Evolutionary conservation across 2,888 invertebrate species (phyloP), one percentile per base, ranked within the genome.

Genomic region (Prionchulus punctatus): DNA sequence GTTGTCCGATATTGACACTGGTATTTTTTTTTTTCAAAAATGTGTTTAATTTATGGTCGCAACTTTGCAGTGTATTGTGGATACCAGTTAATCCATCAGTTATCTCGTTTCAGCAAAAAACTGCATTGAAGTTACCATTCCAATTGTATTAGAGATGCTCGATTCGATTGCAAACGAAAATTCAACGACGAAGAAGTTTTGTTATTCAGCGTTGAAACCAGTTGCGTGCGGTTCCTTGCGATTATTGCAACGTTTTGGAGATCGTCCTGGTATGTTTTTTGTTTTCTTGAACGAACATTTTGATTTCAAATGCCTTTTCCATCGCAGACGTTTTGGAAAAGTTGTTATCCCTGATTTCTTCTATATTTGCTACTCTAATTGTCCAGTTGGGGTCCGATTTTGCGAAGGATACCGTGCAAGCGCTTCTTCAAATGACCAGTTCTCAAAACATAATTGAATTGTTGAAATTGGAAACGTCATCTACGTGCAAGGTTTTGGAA

Each of bases 311-410:
- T n/a, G n/a, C n/a, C n/a, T n/a, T n/a, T n/a, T n/a, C n/a, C n/a
- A n/a, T n/a, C n/a, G 36, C 36, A 7, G 36, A 36, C 18, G 7
- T 36, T 12, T 36, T 36, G 48, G 48, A 47, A 25, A 7, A 7
- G n/a, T 25, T 47, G 48, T 47, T 47, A 21, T 7, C 21, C 21
- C 26, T 47, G 7, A 23, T 47, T 21, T 21, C 15, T 7, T 7
- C 48, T 21, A 21, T 21, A 23, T 25, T 23, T 21, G 21, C 7
- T 15, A 12, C 48, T 12, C 21, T 47, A 15, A 47, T 21, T 7
- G 48, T 47, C 7, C 48, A 47, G 48, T 21, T 47, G 48, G 48
- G 48, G 21, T 21, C 48, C 12, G 48, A 47, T 15, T 25, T 47
- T 21, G 21, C 48, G 21, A 21, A 25, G n/a, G 26, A 25, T 7